Percentiles rank a stretch among this genome's conserved stretches.
phyloP scores from a whole-genome alignment of 1,140 invertebrate genomes.

The Leptinotarsa undecemlineata region DNA sequence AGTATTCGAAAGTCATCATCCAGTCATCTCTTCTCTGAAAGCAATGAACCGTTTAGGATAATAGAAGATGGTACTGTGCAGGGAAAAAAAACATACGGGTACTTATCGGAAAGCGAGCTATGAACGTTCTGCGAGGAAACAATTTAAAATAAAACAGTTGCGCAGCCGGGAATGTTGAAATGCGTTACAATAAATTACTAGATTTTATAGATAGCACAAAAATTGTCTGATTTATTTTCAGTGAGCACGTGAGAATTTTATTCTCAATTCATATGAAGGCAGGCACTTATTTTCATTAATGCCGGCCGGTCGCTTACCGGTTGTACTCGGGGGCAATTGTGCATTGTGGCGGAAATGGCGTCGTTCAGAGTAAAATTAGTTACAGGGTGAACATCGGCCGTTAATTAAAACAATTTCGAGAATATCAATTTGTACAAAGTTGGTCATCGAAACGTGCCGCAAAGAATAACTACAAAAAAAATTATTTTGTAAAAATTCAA shows the following conservation, averaged over 20 bases:
- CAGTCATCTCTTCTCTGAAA: too few relatives aligned
- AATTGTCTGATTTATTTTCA: slow-evolving; percentile 40
- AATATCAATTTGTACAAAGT: too few relatives aligned
- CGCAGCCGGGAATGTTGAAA: slow-evolving; percentile 37
- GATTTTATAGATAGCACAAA: slow-evolving; percentile 42
- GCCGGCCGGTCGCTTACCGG: not conserved
- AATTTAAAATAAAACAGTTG: slow-evolving; percentile 33
- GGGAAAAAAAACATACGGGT: slow-evolving; percentile 10
- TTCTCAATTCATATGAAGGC: slow-evolving; percentile 29
- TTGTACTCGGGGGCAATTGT: not conserved
- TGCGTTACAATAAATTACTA: slow-evolving; percentile 39
- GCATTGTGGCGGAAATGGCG: too few relatives aligned
- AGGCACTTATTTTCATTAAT: slow-evolving; percentile 32
- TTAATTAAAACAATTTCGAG: too few relatives aligned
- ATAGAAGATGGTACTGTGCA: not conserved
- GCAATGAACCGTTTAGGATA: not conserved
- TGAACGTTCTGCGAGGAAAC: slow-evolving; percentile 17
- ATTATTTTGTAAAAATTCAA: too few relatives aligned
- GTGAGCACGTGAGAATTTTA: slow-evolving; percentile 41
- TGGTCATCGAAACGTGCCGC: too few relatives aligned
- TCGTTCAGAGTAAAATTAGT: too few relatives aligned
- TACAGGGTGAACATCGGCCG: too few relatives aligned
- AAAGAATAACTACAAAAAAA: too few relatives aligned
- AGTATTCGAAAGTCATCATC: too few relatives aligned
- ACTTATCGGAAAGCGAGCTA: slow-evolving; percentile 13